Conservation (phyloP, 2,888 invertebrate species). For the Allophyes oxyacanthae region DNA sequence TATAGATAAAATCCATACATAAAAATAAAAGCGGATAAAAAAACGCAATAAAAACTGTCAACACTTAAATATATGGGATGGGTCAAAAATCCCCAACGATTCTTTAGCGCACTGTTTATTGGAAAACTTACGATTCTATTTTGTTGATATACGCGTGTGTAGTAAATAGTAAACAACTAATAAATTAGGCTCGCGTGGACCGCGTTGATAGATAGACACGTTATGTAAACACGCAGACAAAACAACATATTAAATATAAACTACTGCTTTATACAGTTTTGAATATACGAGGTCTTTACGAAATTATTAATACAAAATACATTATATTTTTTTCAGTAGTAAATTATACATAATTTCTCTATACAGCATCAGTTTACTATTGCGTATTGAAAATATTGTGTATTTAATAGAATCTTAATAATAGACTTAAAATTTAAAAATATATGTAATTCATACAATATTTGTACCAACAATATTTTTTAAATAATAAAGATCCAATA, state of each 20-base stretch:
- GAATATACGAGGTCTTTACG: too few relatives aligned
- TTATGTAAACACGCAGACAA: constrained; percentile 66
- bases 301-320: too few relatives aligned
- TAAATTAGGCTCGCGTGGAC: constrained; percentile 69
- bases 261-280: too few relatives aligned
- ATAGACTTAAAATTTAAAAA: too few relatives aligned
- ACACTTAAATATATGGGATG: constrained; percentile 46
- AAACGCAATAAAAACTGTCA: constrained; percentile 48
- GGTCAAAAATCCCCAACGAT: constrained; percentile 43
- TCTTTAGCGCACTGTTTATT: constrained; percentile 46
- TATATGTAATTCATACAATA: too few relatives aligned
- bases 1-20: constrained; percentile 5
- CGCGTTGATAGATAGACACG: constrained; percentile 62
- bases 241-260: constrained; percentile 44
- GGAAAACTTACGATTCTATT: constrained; percentile 64
- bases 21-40: constrained; percentile 29
- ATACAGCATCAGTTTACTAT: too few relatives aligned
- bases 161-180: constrained; percentile 73
- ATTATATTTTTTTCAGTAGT: too few relatives aligned
- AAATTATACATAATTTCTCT: too few relatives aligned
- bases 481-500: too few relatives aligned
- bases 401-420: too few relatives aligned
- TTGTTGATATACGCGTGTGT: constrained; percentile 61
- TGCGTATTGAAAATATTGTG: too few relatives aligned
- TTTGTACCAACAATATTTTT: too few relatives aligned